These are phyloP conservation scores for Larimichthys polyactis DNA, from an alignment of 2,113 vertebrate genomes.

Conservation along the genomic window DNA sequence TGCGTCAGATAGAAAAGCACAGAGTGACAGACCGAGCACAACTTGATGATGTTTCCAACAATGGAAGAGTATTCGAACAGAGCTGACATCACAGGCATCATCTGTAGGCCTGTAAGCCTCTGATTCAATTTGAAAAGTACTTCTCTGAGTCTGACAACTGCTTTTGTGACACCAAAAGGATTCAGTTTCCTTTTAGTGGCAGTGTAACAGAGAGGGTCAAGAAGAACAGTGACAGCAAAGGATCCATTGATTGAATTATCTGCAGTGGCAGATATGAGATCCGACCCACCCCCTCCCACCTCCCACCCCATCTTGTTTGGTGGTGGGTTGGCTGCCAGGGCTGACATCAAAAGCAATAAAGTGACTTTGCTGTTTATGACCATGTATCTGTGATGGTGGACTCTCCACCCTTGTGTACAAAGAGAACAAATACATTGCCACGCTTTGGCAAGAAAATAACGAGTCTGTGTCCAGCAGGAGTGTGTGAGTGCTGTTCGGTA, in stretches of 20 bases:
- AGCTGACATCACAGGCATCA: slow-evolving; percentile 42
- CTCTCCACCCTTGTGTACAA: slow-evolving; percentile 28
- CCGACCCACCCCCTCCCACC: background rate
- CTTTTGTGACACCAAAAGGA: slow-evolving; percentile 55
- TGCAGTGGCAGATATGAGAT: slow-evolving; percentile 27
- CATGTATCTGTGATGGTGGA: slow-evolving; percentile 32
- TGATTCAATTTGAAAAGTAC: slow-evolving; percentile 56
- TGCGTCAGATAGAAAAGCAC: background rate
- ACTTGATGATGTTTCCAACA: slow-evolving; percentile 3
- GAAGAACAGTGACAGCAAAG: slow-evolving; percentile 58
- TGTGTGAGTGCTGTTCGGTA: background rate
- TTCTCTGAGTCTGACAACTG: slow-evolving; percentile 55
- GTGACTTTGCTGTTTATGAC: slow-evolving; percentile 33
- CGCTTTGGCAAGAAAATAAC: slow-evolving; percentile 17
- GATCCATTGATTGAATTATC: slow-evolving; percentile 64
- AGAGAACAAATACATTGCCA: slow-evolving; percentile 37
- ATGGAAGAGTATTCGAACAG: background rate
- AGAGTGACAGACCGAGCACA: slow-evolving; percentile 2
- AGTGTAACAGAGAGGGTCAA: slow-evolving; percentile 58
- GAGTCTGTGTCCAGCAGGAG: slow-evolving; percentile 7
- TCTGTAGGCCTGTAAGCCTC: slow-evolving; percentile 46
- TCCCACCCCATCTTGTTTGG: background rate
- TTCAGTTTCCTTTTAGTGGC: slow-evolving; percentile 55
- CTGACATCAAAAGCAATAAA: slow-evolving; percentile 49
- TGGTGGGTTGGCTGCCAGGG: background rate